Base-by-base conservation (phyloP, 1,140 invertebrate species). In the Hyles euphorbiae region DNA sequence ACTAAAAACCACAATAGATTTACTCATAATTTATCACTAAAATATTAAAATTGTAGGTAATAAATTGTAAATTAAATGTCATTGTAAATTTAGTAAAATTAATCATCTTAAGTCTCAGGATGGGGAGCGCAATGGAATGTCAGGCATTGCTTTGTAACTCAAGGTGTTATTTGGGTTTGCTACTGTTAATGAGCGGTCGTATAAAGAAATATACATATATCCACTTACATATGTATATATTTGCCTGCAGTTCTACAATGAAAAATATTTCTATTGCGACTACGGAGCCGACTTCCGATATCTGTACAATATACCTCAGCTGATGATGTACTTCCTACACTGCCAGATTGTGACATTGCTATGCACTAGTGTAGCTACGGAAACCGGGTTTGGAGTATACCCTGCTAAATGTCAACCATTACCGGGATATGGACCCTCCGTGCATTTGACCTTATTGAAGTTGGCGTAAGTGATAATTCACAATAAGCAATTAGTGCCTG, bases 311-410 rank as follows among this genome's bases (percentile, higher is more conserved):
- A 67, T 88, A 53, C 82, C 87, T 3, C 75, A 77, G 40, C 56
- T 87, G n/a, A 40, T 77, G 7, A 73, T 74, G 66, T 82, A 72
- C 60, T 64, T 79, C 43, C 61, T 89, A 5, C 55, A 80, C 3
- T 66, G 67, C 5, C 74, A 83, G 50, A 71, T 79, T 8, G 57
- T 83, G 3, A 79, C 80, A 64, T 47, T 79, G 61, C 50, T 87
- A 9, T 78, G 76, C 43, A 81, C 79, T 0, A 72, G 76, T 46
- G 77, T 84, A 0, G 85, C 69, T 40, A 82, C 80, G 3, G 83
- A 83, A 49, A 56, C 78, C 3, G 80, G 83, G 0, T 86, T 87
- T 32, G 82, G 81, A 1, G 65, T 85, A 3, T 88, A 85, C 56
- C 85, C 81, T 3, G 72, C 73, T 3, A 80, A 77, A 50, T 75